Percentiles rank a stretch among this genome's conserved stretches.
These are phyloP conservation scores for Chaetodon auriga DNA, from an alignment of 2,113 vertebrate genomes.

Conservation along the genomic window DNA sequence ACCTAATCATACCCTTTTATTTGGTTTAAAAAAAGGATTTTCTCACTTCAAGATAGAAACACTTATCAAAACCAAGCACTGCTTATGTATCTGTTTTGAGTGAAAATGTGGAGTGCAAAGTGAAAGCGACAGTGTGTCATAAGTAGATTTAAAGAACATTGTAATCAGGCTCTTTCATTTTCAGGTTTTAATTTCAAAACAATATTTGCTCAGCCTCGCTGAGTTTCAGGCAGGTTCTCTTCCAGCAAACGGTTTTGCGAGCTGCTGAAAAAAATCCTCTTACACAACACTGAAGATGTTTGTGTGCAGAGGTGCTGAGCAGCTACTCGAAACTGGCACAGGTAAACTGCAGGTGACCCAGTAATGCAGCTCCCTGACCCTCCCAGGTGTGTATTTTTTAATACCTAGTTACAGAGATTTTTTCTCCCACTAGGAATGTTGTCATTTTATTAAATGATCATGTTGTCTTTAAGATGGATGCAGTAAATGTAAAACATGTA, in stretches of 20 bases:
- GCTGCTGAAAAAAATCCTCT: not conserved
- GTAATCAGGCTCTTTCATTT: too few species aligned
- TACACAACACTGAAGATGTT: not conserved
- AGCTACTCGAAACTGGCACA: not conserved
- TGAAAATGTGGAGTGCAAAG: too few species aligned
- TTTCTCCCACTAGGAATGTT: not conserved
- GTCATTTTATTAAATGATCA: not conserved
- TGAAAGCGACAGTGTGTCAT: too few species aligned
- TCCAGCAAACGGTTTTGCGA: too few species aligned
- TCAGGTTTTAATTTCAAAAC: not conserved
- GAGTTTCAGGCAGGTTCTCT: too few species aligned
- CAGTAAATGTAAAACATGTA: not conserved
- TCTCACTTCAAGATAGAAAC: not conserved
- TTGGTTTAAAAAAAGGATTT: not conserved
- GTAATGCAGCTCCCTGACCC: not conserved
- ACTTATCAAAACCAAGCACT: not conserved
- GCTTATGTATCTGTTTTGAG: too few species aligned
- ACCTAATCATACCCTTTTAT: not conserved
- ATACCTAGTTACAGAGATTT: not conserved
- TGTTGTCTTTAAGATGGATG: not conserved
- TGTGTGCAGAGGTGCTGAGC: not conserved
- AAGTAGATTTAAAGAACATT: not conserved
- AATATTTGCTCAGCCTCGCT: too few species aligned
- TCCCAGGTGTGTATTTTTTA: not conserved
- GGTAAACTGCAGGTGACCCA: not conserved